Evolutionary conservation across 1,140 invertebrate genomes (phyloP), one percentile per base, ranked within the genome.

Genomic region (Cyclina sinensis): DNA sequence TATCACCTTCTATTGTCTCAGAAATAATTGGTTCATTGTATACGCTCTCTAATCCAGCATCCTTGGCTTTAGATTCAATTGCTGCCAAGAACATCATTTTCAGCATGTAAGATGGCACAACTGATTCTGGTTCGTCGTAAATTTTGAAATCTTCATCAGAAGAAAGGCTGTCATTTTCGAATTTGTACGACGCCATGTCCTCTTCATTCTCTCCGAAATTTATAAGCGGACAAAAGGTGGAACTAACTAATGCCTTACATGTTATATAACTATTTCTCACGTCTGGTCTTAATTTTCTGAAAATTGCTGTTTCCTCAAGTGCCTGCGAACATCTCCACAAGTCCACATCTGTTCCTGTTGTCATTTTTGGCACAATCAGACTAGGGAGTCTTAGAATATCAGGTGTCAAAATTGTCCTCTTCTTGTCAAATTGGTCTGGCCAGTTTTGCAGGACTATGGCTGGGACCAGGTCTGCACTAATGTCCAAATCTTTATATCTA

Each of bases 11-110:
- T n/a, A n/a, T n/a, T n/a, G n/a, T n/a, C n/a, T n/a, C n/a, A n/a
- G n/a, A n/a, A n/a, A n/a, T n/a, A n/a, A 9, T 9, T 1, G 21
- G 18, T 27, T 62, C 57, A 24, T 7, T 27, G 14, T 62, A 62
- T 1, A 62, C 57, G 27, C 24, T 62, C 5, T 62, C n/a, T 62
- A 62, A 4, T 14, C 57, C 57, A 9, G 4, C 1, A 0, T 24
- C 27, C 27, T 27, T 14, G 27, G 57, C 57, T 62, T 62, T 62
- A 11, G n/a, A 27, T 62, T 24, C 57, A 27, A 62, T 27, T 9
- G 57, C 57, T 27, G 57, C 57, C 7, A 62, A 27, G 57, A 62
- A 62, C n/a, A 27, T 62, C 57, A 62, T 62, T 62, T 62, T 62
- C 4, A 62, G 57, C 57, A 62, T 62, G 24, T 62, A 62, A 62